A percentile compares a stretch with the other conserved stretches of the same genome.
Evolutionary conservation across 2,113 vertebrate species (phyloP).

Genomic region (Xiphorhynchus elegans): DNA sequence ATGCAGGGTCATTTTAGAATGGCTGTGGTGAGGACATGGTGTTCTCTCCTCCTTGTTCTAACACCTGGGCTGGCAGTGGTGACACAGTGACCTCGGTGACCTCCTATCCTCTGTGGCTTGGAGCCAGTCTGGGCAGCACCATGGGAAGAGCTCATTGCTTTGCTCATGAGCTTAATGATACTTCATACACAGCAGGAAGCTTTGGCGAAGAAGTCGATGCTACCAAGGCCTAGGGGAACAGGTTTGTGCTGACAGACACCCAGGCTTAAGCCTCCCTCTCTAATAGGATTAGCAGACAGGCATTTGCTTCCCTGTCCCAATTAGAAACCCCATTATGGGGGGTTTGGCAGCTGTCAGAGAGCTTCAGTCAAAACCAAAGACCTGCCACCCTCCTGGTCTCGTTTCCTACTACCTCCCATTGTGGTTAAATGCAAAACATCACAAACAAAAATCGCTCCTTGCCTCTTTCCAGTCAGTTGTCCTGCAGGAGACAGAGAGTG

Average conservation of each 20-base stretch:
- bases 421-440: background rate
- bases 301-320: background rate
- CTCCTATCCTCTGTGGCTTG: background rate
- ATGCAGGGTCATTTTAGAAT: background rate
- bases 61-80: background rate
- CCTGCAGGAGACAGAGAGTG: background rate
- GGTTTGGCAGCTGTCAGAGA: background rate
- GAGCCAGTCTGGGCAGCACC: background rate
- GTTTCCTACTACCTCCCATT: background rate
- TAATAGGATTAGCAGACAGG: background rate
- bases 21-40: background rate
- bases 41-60: background rate
- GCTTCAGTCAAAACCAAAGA: background rate
- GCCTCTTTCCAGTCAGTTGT: background rate
- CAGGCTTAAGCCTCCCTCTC: background rate
- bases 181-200: background rate
- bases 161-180: background rate
- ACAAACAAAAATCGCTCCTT: background rate
- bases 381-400: background rate
- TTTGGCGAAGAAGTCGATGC: background rate
- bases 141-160: background rate
- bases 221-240: background rate
- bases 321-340: background rate
- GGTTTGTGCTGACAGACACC: background rate
- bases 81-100: fast-evolving